Base-by-base conservation (phyloP, 2,888 invertebrate species). In the Hecatera dysodea region DNA sequence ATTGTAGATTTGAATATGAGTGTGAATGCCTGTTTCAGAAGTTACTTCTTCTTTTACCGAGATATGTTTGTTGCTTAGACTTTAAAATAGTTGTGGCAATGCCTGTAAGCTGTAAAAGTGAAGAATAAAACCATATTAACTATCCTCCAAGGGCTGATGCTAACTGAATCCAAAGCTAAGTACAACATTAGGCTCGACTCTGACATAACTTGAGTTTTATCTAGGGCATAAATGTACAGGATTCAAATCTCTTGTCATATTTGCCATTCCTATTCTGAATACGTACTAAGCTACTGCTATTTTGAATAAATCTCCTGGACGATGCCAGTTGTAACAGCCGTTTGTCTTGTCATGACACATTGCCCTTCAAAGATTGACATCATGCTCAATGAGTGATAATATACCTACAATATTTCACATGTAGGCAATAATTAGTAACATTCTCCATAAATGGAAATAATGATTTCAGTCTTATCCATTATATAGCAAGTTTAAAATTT, bases 321-420 rank as follows among this genome's bases (percentile, higher is more conserved):
- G 29, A 57, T 61, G 22, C 71, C 50, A 68, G 24, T 68, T 67
- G 48, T 59, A 66, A 69, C 80, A 71, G 61, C 64, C 64, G 71
- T 67, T 50, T 61, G n/a, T n/a, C n/a, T 73, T 69, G 62, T 78
- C 61, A 73, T 83, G 80, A 83, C 83, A 83, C 73, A 83, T 76
- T 77, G 80, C 76, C 83, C 76, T 82, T 80, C 77, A 81, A 67
- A 79, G 64, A 67, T 83, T 83, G 67, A 77, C 73, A 80, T 80
- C 80, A 76, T 82, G 33, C 52, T 78, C 62, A 72, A 50, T 65
- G 50, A 69, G 24, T 64, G 46, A 57, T 67, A 70, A 44, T 11
- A 48, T 50, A 55, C 53, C 15, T 67, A 55, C 19, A 52, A 17
- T 56, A 42, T 50, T 60, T 67, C 27, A 36, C 52, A 17, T 22